Evolutionary conservation across 92 coral and sea anemone species (phyloP).

Genomic region (Muricea muricata): DNA sequence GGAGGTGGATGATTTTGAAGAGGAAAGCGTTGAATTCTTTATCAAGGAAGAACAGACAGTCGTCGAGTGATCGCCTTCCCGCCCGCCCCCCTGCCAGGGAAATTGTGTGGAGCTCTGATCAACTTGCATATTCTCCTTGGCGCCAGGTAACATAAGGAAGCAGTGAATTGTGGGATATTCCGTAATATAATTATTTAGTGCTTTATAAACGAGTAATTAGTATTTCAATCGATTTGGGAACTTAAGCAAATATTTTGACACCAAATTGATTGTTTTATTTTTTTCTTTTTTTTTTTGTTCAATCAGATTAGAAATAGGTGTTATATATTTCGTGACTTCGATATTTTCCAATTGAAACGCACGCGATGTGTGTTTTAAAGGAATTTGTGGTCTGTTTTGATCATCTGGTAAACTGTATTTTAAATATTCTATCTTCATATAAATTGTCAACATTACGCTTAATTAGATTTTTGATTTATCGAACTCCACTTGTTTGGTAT

Average conservation of each 20-base stretch:
- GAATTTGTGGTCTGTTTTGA: neutral
- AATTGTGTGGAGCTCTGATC: conserved; percentile 42
- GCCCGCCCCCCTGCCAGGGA: neutral
- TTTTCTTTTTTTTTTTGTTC: too few species aligned
- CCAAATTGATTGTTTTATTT: neutral
- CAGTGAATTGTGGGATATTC: conserved; percentile 22
- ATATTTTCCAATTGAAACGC: neutral
- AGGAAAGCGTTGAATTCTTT: conserved; percentile 98
- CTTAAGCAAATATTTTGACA: neutral
- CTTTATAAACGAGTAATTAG: neutral
- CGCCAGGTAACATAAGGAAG: conserved; percentile 15
- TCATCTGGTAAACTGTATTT: neutral
- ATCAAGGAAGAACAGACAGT: conserved; percentile 89
- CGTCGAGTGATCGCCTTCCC: conserved; percentile 76
- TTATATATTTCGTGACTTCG: neutral
- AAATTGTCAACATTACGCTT: conserved; percentile 13
- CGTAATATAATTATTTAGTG: neutral
- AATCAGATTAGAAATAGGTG: neutral
- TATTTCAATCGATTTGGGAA: neutral
- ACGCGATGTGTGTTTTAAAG: neutral
- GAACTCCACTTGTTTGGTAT: neutral
- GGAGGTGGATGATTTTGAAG: conserved; percentile 94
- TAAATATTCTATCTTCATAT: neutral
- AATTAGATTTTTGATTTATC: conserved; percentile 20
- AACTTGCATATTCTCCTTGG: conserved; percentile 15